Evolutionary conservation across 2,888 invertebrate species (phyloP).

Genomic region (Eupsilia transversa): DNA sequence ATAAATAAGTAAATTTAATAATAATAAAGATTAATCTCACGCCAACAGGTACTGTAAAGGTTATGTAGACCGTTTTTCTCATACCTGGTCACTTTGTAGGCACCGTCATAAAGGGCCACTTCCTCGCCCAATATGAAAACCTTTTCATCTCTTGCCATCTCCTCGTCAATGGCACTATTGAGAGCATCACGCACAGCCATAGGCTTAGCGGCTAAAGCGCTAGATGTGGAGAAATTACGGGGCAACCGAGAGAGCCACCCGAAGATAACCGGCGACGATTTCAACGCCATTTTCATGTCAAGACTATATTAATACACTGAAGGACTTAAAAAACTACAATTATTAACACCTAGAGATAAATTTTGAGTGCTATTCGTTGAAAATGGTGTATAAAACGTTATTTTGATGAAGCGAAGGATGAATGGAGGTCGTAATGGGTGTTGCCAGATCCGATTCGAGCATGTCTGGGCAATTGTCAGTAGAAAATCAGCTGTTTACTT

Average conservation of each 20-base stretch:
- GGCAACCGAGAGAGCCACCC: slow-evolving; percentile 79
- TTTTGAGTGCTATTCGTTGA: slow-evolving; percentile 71
- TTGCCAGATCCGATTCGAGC: not conserved
- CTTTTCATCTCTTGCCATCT: slow-evolving; percentile 97
- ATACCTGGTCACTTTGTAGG: slow-evolving; percentile 96
- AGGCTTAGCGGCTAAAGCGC: slow-evolving; percentile 89
- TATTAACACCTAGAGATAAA: slow-evolving; percentile 65
- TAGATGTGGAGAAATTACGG: slow-evolving; percentile 85
- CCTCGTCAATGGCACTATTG: slow-evolving; percentile 98
- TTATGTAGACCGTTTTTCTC: slow-evolving; percentile 54
- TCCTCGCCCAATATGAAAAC: slow-evolving; percentile 99
- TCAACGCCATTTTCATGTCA: slow-evolving; percentile 86
- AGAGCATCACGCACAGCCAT: slow-evolving; percentile 99
- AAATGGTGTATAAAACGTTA: slow-evolving; percentile 80
- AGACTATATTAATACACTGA: slow-evolving; percentile 63
- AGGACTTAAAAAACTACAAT: slow-evolving; percentile 70
- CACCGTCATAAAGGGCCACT: slow-evolving; percentile 99
- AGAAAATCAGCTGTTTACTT: slow-evolving; percentile 2
- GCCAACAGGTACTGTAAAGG: slow-evolving; percentile 38
- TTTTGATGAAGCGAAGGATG: slow-evolving; percentile 82
- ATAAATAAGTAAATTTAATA: too few species aligned
- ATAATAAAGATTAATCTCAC: too few species aligned
- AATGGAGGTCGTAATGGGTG: slow-evolving; percentile 85
- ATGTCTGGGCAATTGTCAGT: not conserved
- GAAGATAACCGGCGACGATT: slow-evolving; percentile 85